Evolutionary conservation across 2,888 invertebrate genomes (phyloP).

Genomic region (Anagyrus pseudococci): DNA sequence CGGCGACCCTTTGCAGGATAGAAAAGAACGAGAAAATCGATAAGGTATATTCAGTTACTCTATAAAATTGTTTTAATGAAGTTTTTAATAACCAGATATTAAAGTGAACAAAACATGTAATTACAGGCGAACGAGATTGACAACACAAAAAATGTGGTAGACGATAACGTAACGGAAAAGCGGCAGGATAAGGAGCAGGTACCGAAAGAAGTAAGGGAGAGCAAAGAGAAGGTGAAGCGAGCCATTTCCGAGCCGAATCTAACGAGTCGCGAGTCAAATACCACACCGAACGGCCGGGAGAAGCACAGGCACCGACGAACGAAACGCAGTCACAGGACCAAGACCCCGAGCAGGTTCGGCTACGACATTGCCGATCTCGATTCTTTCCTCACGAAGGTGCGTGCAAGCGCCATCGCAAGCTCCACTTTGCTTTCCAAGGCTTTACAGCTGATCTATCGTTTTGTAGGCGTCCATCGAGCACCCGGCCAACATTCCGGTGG

Average conservation of each 20-base stretch:
- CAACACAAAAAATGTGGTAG: background rate
- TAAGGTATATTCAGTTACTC: constrained; percentile 34
- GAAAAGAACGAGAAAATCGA: constrained; percentile 44
- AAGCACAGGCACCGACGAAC: constrained; percentile 49
- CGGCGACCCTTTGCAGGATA: constrained; percentile 39
- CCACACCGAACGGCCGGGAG: constrained; percentile 42
- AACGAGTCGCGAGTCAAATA: constrained; percentile 63
- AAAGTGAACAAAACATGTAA: background rate
- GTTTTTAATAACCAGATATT: background rate
- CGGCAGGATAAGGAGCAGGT: constrained; percentile 15
- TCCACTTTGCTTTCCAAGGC: background rate
- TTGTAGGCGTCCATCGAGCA: constrained; percentile 77
- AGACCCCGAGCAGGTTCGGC: constrained; percentile 67
- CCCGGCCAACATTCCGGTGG: constrained; percentile 86
- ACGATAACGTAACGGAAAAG: constrained; percentile 10
- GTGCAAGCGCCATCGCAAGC: background rate
- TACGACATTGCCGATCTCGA: constrained; percentile 84
- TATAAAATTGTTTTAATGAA: background rate
- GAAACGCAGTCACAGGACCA: constrained; percentile 50
- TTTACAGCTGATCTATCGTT: too few species aligned
- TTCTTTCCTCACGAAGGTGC: constrained; percentile 77
- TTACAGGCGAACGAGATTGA: constrained; percentile 18
- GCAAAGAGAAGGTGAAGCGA: constrained; percentile 56
- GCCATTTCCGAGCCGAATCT: constrained; percentile 66
- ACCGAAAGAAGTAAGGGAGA: constrained; percentile 40